Conservation (phyloP, 2,888 invertebrate species). For the Drosophila nr. perissopoda region DNA sequence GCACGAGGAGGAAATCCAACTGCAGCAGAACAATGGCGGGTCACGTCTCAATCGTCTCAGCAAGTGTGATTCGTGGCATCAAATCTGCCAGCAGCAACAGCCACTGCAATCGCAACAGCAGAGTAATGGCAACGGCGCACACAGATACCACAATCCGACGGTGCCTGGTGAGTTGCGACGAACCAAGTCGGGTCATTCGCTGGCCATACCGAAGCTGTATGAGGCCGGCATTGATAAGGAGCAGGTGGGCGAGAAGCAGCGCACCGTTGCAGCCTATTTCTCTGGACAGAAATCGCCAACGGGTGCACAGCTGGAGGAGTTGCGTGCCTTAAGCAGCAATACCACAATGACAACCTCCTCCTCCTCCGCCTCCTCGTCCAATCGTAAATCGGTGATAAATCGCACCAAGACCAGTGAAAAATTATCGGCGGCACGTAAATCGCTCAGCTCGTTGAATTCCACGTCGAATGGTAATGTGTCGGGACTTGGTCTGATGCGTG, state of each 20-base stretch:
- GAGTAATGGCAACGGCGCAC: slow-evolving; percentile 15
- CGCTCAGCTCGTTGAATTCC: slow-evolving; percentile 70
- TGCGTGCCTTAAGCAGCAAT: slow-evolving; percentile 39
- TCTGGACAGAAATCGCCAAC: slow-evolving; percentile 85
- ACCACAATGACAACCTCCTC: slow-evolving; percentile 52
- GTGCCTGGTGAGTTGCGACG: slow-evolving; percentile 82
- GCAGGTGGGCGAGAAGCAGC: slow-evolving; percentile 89
- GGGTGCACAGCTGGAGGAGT: slow-evolving; percentile 47
- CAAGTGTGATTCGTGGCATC: slow-evolving; percentile 93
- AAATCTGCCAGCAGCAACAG: slow-evolving; percentile 86
- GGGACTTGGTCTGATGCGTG: slow-evolving; percentile 50
- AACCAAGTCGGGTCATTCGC: slow-evolving; percentile 91
- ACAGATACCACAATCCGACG: slow-evolving; percentile 37
- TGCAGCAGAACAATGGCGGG: slow-evolving; percentile 42
- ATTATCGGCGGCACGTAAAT: slow-evolving; percentile 85
- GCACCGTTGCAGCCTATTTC: slow-evolving; percentile 91
- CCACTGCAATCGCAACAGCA: slow-evolving; percentile 23
- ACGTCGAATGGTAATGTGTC: slow-evolving; percentile 70
- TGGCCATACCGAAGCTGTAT: slow-evolving; percentile 91
- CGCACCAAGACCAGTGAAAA: slow-evolving; percentile 86
- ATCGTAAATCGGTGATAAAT: slow-evolving; percentile 82
- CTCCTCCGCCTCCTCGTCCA: slow-evolving; percentile 14
- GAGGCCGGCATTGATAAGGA: slow-evolving; percentile 91
- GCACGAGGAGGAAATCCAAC: slow-evolving; percentile 44
- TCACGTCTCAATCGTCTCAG: slow-evolving; percentile 84